Percentiles rank a stretch among this genome's conserved stretches.
Conservation (phyloP, 2,797 vertebrate genomes). For the Emys orbicularis region DNA sequence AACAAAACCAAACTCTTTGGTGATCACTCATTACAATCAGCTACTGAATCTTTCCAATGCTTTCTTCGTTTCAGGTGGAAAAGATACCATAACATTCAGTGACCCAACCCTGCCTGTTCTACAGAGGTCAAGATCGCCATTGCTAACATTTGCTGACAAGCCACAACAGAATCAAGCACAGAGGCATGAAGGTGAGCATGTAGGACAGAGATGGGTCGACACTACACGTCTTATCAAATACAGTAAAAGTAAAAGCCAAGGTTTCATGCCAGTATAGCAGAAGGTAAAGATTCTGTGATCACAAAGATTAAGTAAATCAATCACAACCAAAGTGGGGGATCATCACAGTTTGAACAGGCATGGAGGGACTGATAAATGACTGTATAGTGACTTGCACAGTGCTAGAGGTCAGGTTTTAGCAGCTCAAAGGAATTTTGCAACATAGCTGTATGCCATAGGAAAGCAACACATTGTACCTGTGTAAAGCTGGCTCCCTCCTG, state of each 20-base stretch:
- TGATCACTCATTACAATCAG: neutral
- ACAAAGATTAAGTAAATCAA: slow-evolving; percentile 27
- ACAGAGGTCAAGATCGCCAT: slow-evolving; percentile 82
- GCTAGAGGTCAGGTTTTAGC: neutral
- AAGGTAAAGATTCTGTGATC: slow-evolving; percentile 42
- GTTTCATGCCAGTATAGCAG: slow-evolving; percentile 6
- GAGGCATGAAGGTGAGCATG: slow-evolving; percentile 83
- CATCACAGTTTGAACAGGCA: slow-evolving; percentile 17
- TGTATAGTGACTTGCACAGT: neutral
- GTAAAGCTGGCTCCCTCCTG: slow-evolving; percentile 32
- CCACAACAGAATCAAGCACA: slow-evolving; percentile 67
- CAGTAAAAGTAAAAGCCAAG: neutral
- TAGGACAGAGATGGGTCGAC: neutral
- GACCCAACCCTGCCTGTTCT: slow-evolving; percentile 78
- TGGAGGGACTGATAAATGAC: neutral
- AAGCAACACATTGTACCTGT: slow-evolving; percentile 39
- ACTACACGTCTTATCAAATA: slow-evolving; percentile 22
- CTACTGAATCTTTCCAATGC: neutral
- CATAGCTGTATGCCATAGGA: neutral
- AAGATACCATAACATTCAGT: slow-evolving; percentile 83
- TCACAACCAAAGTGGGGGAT: slow-evolving; percentile 25
- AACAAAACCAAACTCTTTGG: neutral
- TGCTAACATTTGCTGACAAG: slow-evolving; percentile 74
- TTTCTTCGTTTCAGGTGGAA: slow-evolving; percentile 84
- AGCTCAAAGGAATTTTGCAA: slow-evolving; percentile 26